Conservation (phyloP, 2,888 invertebrate species). For the Cheilosia urbana region DNA sequence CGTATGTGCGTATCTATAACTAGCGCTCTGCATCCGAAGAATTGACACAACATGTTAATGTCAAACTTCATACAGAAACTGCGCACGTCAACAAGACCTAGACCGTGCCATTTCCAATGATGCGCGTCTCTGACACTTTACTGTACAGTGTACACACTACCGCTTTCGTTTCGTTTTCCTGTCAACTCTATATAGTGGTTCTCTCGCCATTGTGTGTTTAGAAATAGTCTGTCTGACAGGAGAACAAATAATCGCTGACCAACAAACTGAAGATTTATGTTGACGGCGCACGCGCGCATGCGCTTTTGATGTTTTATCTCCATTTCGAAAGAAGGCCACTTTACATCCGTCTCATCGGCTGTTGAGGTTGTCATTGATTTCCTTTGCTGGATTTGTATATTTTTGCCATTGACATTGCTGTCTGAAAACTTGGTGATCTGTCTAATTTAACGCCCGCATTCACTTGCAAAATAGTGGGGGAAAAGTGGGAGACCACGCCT, state of each 20-base stretch:
- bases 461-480: neutral
- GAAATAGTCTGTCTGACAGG: conserved; percentile 27
- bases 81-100: conserved; percentile 53
- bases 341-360: conserved; percentile 10
- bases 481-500: conserved; percentile 27
- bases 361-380: neutral
- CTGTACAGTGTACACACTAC: conserved; percentile 15
- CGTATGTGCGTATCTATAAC: conserved; percentile 3
- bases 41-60: conserved; percentile 42
- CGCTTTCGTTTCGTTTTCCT: conserved; percentile 24
- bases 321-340: conserved; percentile 17
- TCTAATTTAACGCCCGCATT: neutral
- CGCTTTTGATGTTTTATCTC: conserved; percentile 26
- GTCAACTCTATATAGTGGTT: conserved; percentile 16
- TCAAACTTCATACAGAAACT: conserved; percentile 42
- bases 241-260: conserved; percentile 29
- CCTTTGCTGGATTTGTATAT: neutral
- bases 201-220: conserved; percentile 14
- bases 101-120: conserved; percentile 59
- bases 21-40: conserved; percentile 1
- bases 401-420: neutral
- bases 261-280: conserved; percentile 5
- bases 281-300: neutral
- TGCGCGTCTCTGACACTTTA: conserved; percentile 49
- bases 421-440: neutral